Conservation (phyloP, 1,140 invertebrate species). For the Cyrtorhinus lividipennis region DNA sequence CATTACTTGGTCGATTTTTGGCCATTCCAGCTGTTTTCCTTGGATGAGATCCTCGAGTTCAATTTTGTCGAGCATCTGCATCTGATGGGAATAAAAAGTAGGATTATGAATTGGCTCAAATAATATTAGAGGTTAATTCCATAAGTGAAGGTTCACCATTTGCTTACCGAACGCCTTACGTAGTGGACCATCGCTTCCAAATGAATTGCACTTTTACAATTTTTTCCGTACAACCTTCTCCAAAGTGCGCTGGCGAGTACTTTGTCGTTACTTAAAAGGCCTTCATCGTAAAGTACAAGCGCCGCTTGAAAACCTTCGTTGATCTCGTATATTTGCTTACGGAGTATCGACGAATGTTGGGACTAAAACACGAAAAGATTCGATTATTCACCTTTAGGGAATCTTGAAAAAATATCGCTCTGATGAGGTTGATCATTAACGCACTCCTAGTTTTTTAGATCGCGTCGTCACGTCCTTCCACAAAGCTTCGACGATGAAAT, state of each 20-base stretch:
- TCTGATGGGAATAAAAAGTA: too few species aligned
- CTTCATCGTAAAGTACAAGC: constrained; percentile 74
- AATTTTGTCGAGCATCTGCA: neutral
- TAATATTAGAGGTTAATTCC: too few species aligned
- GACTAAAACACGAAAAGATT: constrained; percentile 31
- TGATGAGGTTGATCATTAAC: constrained; percentile 25
- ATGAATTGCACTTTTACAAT: constrained; percentile 38
- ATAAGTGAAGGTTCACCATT: neutral
- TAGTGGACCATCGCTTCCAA: constrained; percentile 53
- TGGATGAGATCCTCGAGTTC: neutral
- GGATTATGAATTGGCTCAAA: too few species aligned
- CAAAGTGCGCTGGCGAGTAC: constrained; percentile 67
- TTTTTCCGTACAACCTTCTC: constrained; percentile 55
- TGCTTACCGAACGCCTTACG: constrained; percentile 49
- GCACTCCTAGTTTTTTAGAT: constrained; percentile 54
- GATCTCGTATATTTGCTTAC: constrained; percentile 30
- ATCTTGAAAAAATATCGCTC: constrained; percentile 19
- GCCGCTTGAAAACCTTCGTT: constrained; percentile 69
- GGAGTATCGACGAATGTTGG: constrained; percentile 38
- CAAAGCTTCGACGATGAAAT: constrained; percentile 56
- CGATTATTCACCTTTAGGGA: too few species aligned
- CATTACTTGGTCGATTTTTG: neutral
- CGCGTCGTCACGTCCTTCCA: constrained; percentile 64
- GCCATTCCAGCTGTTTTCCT: neutral
- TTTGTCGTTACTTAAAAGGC: constrained; percentile 51